Base-by-base conservation (phyloP, 1,140 invertebrate genomes). In the Chlorops oryzae region DNA sequence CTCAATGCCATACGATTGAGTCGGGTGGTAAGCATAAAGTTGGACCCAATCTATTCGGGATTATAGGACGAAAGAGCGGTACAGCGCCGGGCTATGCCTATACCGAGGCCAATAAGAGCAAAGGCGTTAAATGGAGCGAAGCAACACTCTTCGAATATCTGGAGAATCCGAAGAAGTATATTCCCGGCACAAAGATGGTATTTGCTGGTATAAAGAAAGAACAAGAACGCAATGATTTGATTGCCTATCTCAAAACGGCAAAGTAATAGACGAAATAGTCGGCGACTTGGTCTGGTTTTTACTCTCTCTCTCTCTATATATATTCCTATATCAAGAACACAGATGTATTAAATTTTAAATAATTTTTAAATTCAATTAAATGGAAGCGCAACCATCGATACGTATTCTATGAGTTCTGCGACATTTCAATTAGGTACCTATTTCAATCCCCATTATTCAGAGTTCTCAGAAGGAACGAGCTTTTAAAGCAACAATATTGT, bases 1-100 rank as follows among this genome's bases (percentile, higher is more conserved):
- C 86, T 6, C 90, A 93, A 70, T 96, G 92, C 65, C 92, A 96
- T 69, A 92, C 89, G 9, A 77, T 84, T 12, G 88, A 92, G 55
- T 75, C 79, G 42, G 88, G 87, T 55, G 90, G 86, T 25, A 86
- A 87, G 72, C 84, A 96, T 70, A 96, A 95, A 71, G 84, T 85
- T 51, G 93, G 93, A 20, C 93, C 93, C 2, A 95, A 92, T 74
- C 79, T 96, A 6, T 70, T 84, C 62, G 92, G 92, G 39, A 55
- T 96, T 2, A 74, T 92, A 44, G 92, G 92, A 10, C 80, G 92
- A 40, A 91, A 90, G 75, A 89, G 87, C 38, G 93, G 92, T 18
- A 81, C 85, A 58, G 82, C 86, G 21, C 2, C 83, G 18, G 89
- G 88, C 22, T 96, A 80, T 61, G 54, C 73, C 10, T 96, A 94